Percentiles rank a stretch among this genome's conserved stretches.
phyloP scores from a whole-genome alignment of 1,140 invertebrate species.

The Zaprionus davidi region DNA sequence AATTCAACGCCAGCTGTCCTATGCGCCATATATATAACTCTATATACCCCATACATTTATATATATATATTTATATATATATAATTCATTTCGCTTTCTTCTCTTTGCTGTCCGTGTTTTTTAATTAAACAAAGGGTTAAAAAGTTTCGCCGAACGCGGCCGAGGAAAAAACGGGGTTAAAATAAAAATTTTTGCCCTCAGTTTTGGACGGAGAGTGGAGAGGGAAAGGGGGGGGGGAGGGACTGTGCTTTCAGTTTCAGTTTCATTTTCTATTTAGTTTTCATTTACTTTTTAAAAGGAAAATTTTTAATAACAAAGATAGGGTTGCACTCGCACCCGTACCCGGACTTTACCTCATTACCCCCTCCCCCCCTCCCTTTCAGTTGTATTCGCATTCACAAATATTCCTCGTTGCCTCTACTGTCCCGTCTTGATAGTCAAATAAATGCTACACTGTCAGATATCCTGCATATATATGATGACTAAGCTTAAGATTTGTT shows the following conservation, averaged over 20 bases:
- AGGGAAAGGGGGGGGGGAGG: too few species aligned
- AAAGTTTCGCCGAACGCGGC: conserved; percentile 56
- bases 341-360: neutral
- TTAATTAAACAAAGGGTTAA: conserved; percentile 83
- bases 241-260: conserved; percentile 24
- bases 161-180: conserved; percentile 63
- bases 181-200: conserved; percentile 71
- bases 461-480: neutral
- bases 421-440: conserved; percentile 20
- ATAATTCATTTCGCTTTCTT: conserved; percentile 44
- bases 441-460: neutral
- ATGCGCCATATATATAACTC: conserved; percentile 9
- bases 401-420: neutral
- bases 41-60: conserved; percentile 11
- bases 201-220: neutral
- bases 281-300: conserved; percentile 77
- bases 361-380: neutral
- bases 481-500: neutral
- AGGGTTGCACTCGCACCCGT: conserved; percentile 46
- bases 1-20: conserved; percentile 74
- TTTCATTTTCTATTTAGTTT: conserved; percentile 75
- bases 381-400: neutral
- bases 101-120: conserved; percentile 59
- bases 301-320: conserved; percentile 79
- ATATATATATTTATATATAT: conserved; percentile 27